Percentiles rank a stretch among this genome's conserved stretches.
Evolutionary conservation across 2,888 invertebrate species (phyloP).

Genomic region (Halocaridina rubra): DNA sequence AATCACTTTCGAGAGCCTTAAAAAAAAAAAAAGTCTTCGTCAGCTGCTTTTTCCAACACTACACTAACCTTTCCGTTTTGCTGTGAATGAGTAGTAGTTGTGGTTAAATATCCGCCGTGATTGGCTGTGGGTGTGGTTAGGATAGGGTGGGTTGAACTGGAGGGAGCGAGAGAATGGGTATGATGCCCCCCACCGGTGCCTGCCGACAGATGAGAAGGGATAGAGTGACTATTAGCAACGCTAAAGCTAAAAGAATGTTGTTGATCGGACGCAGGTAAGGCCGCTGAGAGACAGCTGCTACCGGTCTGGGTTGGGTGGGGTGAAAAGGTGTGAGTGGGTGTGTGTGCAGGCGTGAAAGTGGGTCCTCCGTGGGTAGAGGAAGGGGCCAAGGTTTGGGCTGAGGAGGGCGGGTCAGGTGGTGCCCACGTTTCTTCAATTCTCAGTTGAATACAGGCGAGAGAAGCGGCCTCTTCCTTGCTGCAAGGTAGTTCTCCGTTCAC

Average conservation of each 20-base stretch:
- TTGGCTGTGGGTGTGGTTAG: slow-evolving; percentile 33
- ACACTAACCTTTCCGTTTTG: slow-evolving; percentile 46
- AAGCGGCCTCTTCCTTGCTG: slow-evolving; percentile 75
- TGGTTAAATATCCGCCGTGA: neutral
- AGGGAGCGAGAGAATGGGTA: neutral
- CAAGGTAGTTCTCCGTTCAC: slow-evolving; percentile 74
- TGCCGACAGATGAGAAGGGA: neutral
- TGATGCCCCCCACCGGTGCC: neutral
- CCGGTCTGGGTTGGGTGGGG: slow-evolving; percentile 38
- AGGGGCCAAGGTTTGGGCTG: slow-evolving; percentile 61
- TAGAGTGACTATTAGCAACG: slow-evolving; percentile 30
- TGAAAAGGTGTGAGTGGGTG: slow-evolving; percentile 62
- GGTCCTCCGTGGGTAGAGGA: slow-evolving; percentile 48
- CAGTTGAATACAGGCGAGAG: slow-evolving; percentile 75
- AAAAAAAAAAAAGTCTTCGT: too few species aligned
- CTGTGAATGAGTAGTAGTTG: slow-evolving; percentile 2
- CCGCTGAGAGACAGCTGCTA: slow-evolving; percentile 21
- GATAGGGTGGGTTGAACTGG: neutral
- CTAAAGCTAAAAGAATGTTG: slow-evolving; percentile 23
- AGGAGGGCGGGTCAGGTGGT: slow-evolving; percentile 65
- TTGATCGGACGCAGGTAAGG: slow-evolving; percentile 28
- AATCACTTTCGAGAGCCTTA: too few species aligned
- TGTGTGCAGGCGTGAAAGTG: slow-evolving; percentile 62
- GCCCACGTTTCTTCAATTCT: slow-evolving; percentile 74
- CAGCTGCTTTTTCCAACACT: too few species aligned